Conservation (phyloP, 2,797 vertebrate genomes). For the Labeo calbasu region DNA sequence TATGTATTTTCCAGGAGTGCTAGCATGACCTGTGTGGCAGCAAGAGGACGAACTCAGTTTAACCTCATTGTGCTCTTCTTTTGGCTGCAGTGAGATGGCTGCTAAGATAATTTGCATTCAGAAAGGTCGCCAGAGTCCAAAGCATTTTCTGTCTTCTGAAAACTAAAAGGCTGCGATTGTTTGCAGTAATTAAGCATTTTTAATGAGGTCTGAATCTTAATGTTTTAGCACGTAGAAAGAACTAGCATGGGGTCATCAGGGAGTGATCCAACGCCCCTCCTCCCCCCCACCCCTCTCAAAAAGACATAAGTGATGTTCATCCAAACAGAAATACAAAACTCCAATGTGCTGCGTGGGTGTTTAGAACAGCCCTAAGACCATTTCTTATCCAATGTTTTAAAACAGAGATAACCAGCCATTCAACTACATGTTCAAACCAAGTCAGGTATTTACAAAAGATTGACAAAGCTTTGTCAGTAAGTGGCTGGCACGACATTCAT, state of each 20-base stretch:
- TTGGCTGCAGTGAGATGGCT: conserved; percentile 23
- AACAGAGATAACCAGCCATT: conserved; percentile 8
- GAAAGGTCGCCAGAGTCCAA: conserved; percentile 5
- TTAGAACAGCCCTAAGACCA: background rate
- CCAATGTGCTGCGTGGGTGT: background rate
- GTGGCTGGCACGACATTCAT: background rate
- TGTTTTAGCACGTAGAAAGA: conserved; percentile 37
- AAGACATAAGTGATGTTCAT: background rate
- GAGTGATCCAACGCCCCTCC: background rate
- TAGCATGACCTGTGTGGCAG: background rate
- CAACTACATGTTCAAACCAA: conserved; percentile 32
- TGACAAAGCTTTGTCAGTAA: conserved; percentile 1
- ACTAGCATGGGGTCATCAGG: conserved; percentile 3
- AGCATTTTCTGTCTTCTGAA: conserved; percentile 15
- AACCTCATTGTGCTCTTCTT: conserved; percentile 9
- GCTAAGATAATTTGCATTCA: conserved; percentile 46
- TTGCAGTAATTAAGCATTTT: conserved; percentile 48
- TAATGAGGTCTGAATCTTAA: conserved; percentile 49
- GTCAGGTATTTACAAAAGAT: conserved; percentile 19
- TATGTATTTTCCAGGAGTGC: background rate
- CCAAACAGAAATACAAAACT: background rate
- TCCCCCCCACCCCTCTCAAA: background rate
- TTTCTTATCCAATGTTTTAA: background rate
- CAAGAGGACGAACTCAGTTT: conserved; percentile 5
- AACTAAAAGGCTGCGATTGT: conserved; percentile 37